Percentiles rank a stretch among this genome's conserved stretches.
These are phyloP conservation scores for Eudorcas thomsonii DNA, from an alignment of 2,113 vertebrate species.

Conservation along the genomic window DNA sequence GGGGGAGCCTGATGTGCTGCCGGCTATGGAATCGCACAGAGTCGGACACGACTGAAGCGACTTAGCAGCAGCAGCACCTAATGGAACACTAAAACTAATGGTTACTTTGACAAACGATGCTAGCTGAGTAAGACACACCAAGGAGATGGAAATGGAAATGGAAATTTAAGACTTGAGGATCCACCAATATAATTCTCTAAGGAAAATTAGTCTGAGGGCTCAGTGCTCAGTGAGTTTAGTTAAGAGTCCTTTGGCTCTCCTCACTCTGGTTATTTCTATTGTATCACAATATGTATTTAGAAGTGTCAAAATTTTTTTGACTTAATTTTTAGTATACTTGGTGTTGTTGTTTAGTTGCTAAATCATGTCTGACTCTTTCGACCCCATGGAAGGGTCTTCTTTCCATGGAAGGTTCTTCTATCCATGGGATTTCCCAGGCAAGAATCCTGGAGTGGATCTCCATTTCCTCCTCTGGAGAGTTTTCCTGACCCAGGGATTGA, in stretches of 20 bases:
- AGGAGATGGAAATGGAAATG: neutral
- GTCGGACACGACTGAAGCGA: too few species aligned
- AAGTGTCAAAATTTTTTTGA: neutral
- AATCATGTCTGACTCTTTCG: neutral
- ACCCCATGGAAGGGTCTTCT: neutral
- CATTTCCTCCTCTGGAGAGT: neutral
- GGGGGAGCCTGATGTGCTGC: too few species aligned
- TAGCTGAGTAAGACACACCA: neutral
- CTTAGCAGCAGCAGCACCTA: neutral
- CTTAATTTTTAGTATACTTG: neutral
- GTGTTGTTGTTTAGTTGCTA: neutral
- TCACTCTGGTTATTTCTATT: neutral
- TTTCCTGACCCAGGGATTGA: neutral
- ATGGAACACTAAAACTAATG: neutral
- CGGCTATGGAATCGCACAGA: too few species aligned
- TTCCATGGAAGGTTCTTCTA: neutral
- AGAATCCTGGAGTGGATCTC: neutral
- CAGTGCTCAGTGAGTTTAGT: neutral
- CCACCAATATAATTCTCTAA: neutral
- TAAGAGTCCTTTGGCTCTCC: neutral
- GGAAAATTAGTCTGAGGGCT: neutral
- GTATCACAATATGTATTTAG: neutral
- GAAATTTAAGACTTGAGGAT: neutral
- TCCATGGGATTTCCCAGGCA: neutral
- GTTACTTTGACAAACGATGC: neutral